Base-by-base conservation (phyloP, 2,888 invertebrate species). In the Amorpha juglandis region DNA sequence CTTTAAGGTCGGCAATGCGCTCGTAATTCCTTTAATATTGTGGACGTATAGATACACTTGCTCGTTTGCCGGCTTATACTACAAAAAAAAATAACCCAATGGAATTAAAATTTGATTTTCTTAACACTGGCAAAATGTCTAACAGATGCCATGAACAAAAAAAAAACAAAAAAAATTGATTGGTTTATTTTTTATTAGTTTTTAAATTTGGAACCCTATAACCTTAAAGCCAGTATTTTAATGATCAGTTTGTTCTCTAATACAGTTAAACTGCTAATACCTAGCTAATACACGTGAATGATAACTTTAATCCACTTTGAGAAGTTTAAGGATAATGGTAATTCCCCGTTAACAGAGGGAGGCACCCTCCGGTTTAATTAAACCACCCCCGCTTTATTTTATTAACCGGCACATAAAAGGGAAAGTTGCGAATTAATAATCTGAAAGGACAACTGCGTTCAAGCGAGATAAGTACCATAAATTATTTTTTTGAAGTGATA, bases 381-480 rank as follows among this genome's bases (percentile, higher is more conserved):
- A 55, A 65, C 58, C 33, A 47, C 42, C 38, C 55, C 55, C 58
- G n/a, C 50, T 64, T 64, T 53, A 58, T 65, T 65, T 65, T 58
- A 65, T 63, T 51, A 62, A 65, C 52, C 50, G 52, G 33, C 45
- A 58, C 58, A 42, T 58, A 42, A 58, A 47, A 63, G 48, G 47
- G 63, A 48, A 48, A 48, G 47, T 52, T 63, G 51, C 45, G n/a
- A 50, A 19, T 16, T 19, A 50, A 45, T 47, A 63, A 48, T 63
- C 55, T 47, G 14, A 52, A 38, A 38, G 58, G 58, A 58, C 50
- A 52, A 48, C 33, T 14, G 12, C 27, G 33, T 33, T 12, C 52
- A 50, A 19, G 50, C 38, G 19, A 38, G 38, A 42, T 58, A 58
- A 58, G 58, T 19, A 19, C 38, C 12, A 16, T 38, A 11, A 19